phyloP scores from a whole-genome alignment of 2,888 invertebrate genomes.

The Pteria penguin region DNA sequence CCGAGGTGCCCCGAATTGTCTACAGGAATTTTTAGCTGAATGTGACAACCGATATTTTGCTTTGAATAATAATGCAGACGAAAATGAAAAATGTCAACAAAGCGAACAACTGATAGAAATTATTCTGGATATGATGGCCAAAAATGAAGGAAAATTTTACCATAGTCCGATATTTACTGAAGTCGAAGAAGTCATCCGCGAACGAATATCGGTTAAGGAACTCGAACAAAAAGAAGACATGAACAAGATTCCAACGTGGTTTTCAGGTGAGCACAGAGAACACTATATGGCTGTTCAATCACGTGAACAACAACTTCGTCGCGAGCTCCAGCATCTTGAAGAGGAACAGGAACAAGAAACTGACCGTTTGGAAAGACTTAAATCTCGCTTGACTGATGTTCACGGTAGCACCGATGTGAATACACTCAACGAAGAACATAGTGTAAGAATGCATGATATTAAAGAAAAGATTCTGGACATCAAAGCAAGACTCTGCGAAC shows the following conservation, averaged over 20 bases:
- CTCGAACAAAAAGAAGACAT: not conserved
- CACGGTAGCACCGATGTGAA: too few species aligned
- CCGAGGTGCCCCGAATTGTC: not conserved
- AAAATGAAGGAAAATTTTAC: not conserved
- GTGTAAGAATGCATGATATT: not conserved
- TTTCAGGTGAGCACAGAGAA: not conserved
- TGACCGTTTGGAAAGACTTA: constrained; percentile 9
- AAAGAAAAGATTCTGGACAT: not conserved
- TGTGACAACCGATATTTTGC: constrained; percentile 5
- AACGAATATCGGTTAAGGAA: constrained; percentile 2
- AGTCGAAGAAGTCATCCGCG: not conserved
- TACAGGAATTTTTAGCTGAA: not conserved
- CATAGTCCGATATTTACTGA: constrained; percentile 7
- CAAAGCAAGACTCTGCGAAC: not conserved
- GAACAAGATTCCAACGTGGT: not conserved
- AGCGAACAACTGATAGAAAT: not conserved
- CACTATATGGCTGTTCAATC: not conserved
- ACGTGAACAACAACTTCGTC: not conserved
- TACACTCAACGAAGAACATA: too few species aligned
- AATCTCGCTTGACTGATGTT: too few species aligned
- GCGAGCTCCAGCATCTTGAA: not conserved
- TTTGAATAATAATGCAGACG: constrained; percentile 8
- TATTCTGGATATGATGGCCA: not conserved
- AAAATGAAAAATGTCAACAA: not conserved
- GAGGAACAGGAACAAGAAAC: not conserved